phyloP scores from a whole-genome alignment of 2,113 vertebrate species.

The Hippocampus abdominalis region DNA sequence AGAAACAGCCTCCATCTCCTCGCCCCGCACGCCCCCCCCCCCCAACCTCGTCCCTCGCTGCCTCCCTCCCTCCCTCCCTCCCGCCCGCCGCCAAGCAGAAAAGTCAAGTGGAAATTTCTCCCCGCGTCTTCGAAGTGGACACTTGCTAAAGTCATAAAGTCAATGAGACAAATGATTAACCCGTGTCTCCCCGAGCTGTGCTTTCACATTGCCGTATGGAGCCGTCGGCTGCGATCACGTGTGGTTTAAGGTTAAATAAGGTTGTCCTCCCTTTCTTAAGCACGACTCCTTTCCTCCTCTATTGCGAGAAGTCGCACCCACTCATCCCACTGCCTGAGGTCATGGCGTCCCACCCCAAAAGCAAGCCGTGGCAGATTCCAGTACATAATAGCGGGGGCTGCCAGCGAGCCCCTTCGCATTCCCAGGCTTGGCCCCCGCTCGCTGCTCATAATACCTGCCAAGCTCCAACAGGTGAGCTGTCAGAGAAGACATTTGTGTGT shows the following conservation, averaged over 20 bases:
- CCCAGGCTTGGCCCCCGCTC: slow-evolving; percentile 32
- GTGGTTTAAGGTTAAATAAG: slow-evolving; percentile 31
- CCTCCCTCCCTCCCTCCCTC: background rate
- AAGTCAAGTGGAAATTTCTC: slow-evolving; percentile 56
- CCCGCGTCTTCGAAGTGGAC: slow-evolving; percentile 30
- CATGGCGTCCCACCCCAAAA: slow-evolving; percentile 80
- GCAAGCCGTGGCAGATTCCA: slow-evolving; percentile 75
- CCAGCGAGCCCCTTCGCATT: slow-evolving; percentile 60
- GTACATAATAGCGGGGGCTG: slow-evolving; percentile 65
- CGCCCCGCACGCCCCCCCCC: slow-evolving; percentile 44
- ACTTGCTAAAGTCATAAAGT: slow-evolving; percentile 38
- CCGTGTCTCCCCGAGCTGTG: slow-evolving; percentile 15
- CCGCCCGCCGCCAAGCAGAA: slow-evolving; percentile 52
- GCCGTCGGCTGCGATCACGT: slow-evolving; percentile 3
- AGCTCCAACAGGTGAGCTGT: slow-evolving; percentile 64
- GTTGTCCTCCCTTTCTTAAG: slow-evolving; percentile 42
- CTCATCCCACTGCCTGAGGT: slow-evolving; percentile 76
- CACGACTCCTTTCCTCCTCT: slow-evolving; percentile 46
- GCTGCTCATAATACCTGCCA: slow-evolving; percentile 50
- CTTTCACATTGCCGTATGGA: background rate
- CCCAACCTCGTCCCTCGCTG: slow-evolving; percentile 58
- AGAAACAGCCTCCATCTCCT: slow-evolving; percentile 68
- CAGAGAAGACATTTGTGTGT: slow-evolving; percentile 34
- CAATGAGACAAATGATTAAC: slow-evolving; percentile 52
- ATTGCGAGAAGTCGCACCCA: slow-evolving; percentile 67